phyloP scores from a whole-genome alignment of 2,113 vertebrate species.

The Sylvilagus bachmani region DNA sequence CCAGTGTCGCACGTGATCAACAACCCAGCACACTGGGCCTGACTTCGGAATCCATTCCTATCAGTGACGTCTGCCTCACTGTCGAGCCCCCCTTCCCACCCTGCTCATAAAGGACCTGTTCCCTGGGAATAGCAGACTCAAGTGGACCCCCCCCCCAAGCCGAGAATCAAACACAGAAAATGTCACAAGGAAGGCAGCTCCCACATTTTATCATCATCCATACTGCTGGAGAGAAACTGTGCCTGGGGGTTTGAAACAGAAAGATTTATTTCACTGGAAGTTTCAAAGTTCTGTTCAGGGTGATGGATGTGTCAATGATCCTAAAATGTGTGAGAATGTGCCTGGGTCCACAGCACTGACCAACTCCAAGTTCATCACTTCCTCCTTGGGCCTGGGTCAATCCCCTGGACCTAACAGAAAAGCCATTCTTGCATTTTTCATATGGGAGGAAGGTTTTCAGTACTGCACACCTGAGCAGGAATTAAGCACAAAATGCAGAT shows the following conservation, averaged over 20 bases:
- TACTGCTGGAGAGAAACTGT: neutral
- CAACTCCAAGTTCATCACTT: neutral
- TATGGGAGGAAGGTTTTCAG: neutral
- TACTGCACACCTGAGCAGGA: neutral
- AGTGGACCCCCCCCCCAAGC: neutral
- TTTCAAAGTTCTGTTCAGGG: neutral
- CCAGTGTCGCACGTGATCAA: neutral
- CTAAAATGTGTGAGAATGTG: neutral
- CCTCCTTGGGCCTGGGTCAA: too few relatives aligned
- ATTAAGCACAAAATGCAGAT: neutral
- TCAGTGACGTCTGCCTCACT: neutral
- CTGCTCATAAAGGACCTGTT: neutral
- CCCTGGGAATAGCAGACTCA: neutral
- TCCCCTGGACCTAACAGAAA: neutral
- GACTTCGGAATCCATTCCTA: neutral
- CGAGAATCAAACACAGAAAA: neutral
- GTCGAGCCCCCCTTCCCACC: neutral
- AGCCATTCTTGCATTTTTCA: neutral
- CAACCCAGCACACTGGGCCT: neutral
- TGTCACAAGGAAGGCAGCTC: neutral
- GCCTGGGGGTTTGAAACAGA: neutral
- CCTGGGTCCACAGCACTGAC: accelerated
- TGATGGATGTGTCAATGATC: neutral
- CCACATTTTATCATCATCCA: neutral
- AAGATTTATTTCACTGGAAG: neutral